Percentiles rank a stretch among this genome's conserved stretches.
Evolutionary conservation across 2,797 vertebrate genomes (phyloP).

Genomic region (Siniperca obscura): DNA sequence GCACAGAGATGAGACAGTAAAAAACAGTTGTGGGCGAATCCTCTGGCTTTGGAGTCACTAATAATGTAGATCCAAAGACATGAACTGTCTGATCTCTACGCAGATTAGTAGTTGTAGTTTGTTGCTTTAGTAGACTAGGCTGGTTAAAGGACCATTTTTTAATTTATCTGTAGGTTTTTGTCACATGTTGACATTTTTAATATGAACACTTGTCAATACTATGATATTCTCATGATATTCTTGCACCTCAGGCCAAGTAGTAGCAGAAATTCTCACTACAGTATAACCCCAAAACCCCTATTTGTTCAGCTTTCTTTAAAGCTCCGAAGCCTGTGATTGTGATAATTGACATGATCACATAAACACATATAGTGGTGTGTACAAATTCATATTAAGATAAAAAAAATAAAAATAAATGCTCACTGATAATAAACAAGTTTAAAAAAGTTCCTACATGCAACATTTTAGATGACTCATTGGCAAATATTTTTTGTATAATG

Average conservation of each 20-base stretch:
- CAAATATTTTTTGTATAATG: neutral
- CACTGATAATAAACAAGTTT: neutral
- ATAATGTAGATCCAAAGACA: constrained; percentile 9
- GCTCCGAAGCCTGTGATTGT: neutral
- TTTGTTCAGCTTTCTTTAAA: neutral
- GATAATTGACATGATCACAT: neutral
- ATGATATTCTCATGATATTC: neutral
- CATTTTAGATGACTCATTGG: neutral
- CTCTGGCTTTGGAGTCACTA: constrained; percentile 17
- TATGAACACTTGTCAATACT: neutral
- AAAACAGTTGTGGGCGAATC: constrained; percentile 2
- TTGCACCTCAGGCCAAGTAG: neutral
- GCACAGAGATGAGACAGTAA: constrained; percentile 7
- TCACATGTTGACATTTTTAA: neutral
- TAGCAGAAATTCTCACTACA: neutral
- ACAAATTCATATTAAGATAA: neutral
- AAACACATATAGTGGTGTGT: neutral
- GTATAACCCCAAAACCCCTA: neutral
- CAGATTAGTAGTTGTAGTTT: neutral
- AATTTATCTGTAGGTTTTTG: neutral
- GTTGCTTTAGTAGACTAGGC: neutral
- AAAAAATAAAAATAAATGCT: neutral
- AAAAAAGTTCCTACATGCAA: neutral
- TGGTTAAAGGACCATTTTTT: neutral
- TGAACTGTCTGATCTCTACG: constrained; percentile 32